Percentiles rank a stretch among this genome's conserved stretches.
Evolutionary conservation across 2,797 vertebrate species (phyloP).

Genomic region (Manis pentadactyla): DNA sequence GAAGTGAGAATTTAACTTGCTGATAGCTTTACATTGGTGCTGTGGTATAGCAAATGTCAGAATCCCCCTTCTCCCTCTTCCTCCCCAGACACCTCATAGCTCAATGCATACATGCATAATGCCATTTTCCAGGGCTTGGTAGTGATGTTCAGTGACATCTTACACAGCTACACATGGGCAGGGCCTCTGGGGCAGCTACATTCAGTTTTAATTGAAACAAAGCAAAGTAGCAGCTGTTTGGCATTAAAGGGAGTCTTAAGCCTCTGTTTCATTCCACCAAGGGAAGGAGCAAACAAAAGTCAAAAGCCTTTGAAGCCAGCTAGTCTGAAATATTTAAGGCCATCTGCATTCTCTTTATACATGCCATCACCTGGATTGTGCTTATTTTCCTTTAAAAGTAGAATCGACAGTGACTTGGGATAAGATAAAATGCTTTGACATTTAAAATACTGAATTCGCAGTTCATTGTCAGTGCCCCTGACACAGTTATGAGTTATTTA

Average conservation of each 20-base stretch:
- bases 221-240: slow-evolving; percentile 72
- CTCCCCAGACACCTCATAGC: background rate
- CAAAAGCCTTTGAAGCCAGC: slow-evolving; percentile 62
- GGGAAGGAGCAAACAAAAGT: slow-evolving; percentile 52
- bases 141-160: slow-evolving; percentile 65
- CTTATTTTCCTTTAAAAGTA: slow-evolving; percentile 53
- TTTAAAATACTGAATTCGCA: slow-evolving; percentile 18
- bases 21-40: background rate
- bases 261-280: slow-evolving; percentile 31
- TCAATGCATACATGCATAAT: slow-evolving; percentile 19
- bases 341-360: slow-evolving; percentile 24
- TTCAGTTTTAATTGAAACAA: slow-evolving; percentile 74
- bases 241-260: slow-evolving; percentile 70
- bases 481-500: slow-evolving; percentile 51
- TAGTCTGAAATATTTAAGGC: slow-evolving; percentile 13
- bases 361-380: slow-evolving; percentile 8
- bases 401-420: slow-evolving; percentile 11
- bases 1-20: background rate
- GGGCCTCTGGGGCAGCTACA: slow-evolving; percentile 52
- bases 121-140: background rate
- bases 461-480: slow-evolving; percentile 11
- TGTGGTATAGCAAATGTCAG: background rate
- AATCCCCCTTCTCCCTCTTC: background rate
- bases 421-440: slow-evolving; percentile 6
- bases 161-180: background rate